Conservation (phyloP, 1,140 invertebrate genomes). For the Bemisia tabaci region DNA sequence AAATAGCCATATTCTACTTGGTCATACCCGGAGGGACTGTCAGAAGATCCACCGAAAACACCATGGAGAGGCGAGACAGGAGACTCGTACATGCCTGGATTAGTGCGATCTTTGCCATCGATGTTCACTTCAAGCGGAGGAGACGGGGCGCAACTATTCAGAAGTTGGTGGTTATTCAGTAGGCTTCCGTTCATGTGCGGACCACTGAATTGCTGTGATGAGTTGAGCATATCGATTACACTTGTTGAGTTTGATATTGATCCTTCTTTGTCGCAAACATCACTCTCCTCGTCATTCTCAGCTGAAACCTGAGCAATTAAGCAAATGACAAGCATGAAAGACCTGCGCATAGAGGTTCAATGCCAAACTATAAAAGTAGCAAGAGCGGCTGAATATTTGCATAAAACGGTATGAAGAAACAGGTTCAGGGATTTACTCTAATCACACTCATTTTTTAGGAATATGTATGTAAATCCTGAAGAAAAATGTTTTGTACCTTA, state of each 20-base stretch:
- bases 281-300: not conserved
- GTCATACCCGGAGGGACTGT: not conserved
- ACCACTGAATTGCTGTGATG: not conserved
- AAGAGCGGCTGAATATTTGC: too few relatives aligned
- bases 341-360: too few relatives aligned
- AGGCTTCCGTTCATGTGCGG: not conserved
- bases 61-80: conserved; percentile 20
- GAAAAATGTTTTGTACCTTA: too few relatives aligned
- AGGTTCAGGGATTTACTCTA: too few relatives aligned
- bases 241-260: not conserved
- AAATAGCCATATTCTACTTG: too few relatives aligned
- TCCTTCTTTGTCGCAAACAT: not conserved
- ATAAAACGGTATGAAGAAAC: too few relatives aligned
- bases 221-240: not conserved
- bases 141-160: not conserved
- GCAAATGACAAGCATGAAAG: too few relatives aligned
- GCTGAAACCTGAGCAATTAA: not conserved
- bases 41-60: not conserved
- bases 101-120: not conserved
- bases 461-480: too few relatives aligned
- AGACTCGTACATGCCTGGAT: conserved; percentile 16
- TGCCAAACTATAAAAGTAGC: too few relatives aligned
- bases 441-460: too few relatives aligned
- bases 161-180: not conserved
- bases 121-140: not conserved